Evolutionary conservation across 1,140 invertebrate genomes (phyloP).

Genomic region (Chironomus striatipennis): DNA sequence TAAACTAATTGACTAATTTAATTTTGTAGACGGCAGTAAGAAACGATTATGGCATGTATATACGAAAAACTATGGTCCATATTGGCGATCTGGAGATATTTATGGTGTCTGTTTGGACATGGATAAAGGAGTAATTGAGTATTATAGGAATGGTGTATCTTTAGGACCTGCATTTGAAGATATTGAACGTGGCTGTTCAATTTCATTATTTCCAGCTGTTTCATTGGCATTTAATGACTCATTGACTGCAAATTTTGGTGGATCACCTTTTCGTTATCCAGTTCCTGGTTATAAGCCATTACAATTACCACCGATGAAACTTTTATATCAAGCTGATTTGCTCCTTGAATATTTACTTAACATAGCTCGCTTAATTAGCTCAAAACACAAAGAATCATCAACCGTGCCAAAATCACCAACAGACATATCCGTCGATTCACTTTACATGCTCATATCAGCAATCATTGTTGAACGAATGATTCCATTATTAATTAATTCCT

Average conservation of each 20-base stretch:
- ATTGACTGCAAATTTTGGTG: slow-evolving; percentile 72
- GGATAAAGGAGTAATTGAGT: slow-evolving; percentile 54
- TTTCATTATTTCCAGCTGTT: slow-evolving; percentile 70
- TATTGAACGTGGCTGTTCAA: slow-evolving; percentile 57
- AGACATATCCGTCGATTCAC: slow-evolving; percentile 38
- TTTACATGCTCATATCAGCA: slow-evolving; percentile 43
- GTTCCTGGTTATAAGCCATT: slow-evolving; percentile 57
- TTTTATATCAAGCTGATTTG: slow-evolving; percentile 46
- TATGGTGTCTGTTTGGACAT: slow-evolving; percentile 71
- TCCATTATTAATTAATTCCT: slow-evolving; percentile 45
- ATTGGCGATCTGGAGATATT: slow-evolving; percentile 73
- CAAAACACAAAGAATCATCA: slow-evolving; percentile 26
- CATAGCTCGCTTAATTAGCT: slow-evolving; percentile 42
- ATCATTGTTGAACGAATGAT: slow-evolving; percentile 48
- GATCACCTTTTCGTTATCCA: slow-evolving; percentile 60
- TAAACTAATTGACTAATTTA: too few species aligned
- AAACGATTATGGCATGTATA: slow-evolving; percentile 73
- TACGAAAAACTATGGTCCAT: slow-evolving; percentile 66
- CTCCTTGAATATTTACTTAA: slow-evolving; percentile 51
- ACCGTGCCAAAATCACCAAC: slow-evolving; percentile 25
- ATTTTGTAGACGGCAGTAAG: slow-evolving; percentile 59
- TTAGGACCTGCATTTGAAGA: slow-evolving; percentile 67
- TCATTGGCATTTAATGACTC: slow-evolving; percentile 66
- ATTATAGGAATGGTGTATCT: slow-evolving; percentile 63
- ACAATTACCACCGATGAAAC: slow-evolving; percentile 48